Conservation (phyloP, 30 jellyfish, hydroid and myxozoan species). For the Morbakka virulenta region DNA sequence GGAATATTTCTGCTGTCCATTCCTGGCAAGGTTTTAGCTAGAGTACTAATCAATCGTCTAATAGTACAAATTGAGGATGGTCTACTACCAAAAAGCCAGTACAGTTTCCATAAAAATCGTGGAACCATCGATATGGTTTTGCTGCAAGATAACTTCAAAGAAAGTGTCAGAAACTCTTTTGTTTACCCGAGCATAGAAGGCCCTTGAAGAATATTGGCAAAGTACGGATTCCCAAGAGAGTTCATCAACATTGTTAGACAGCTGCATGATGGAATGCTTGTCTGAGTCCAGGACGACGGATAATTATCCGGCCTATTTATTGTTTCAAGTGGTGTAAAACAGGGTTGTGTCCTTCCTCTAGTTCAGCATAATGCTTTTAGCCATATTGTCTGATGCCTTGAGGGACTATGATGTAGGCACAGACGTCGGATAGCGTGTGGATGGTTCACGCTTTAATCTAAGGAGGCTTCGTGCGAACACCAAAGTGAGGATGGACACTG, state of each 20-base stretch:
- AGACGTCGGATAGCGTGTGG: neutral
- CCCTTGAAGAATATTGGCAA: neutral
- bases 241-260: neutral
- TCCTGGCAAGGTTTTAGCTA: no score
- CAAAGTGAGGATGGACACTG: neutral
- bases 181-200: neutral
- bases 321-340: neutral
- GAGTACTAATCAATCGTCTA: no score
- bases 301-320: neutral
- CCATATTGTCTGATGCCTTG: neutral
- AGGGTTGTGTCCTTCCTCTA: neutral
- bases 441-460: neutral
- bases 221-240: neutral
- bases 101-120: no score
- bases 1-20: no score
- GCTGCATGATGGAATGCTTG: neutral
- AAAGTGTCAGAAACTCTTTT: neutral
- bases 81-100: no score
- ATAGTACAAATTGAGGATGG: no score
- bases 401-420: neutral
- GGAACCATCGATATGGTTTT: no score
- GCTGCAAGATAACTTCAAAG: neutral
- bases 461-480: neutral
- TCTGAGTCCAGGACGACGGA: neutral
- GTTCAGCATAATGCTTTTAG: neutral